Evolutionary conservation across 53 echinoderm and acorn worm genomes (phyloP).

Genomic region (Hippasteria phrygiana): DNA sequence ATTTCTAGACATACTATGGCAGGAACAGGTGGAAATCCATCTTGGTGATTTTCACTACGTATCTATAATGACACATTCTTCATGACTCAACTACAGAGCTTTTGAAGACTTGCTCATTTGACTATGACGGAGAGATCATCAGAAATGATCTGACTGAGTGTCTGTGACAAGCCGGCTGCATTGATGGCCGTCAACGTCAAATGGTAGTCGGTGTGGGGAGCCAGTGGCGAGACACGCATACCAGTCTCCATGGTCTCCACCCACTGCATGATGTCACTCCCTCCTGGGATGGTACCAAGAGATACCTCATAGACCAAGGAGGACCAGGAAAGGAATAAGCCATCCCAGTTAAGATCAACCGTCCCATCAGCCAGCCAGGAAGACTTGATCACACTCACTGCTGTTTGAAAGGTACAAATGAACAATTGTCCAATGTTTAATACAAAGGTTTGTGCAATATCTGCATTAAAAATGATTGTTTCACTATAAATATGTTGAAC

Average conservation of each 20-base stretch:
- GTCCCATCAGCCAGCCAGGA: conserved; percentile 19
- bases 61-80: too few relatives aligned
- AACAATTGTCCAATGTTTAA: background rate
- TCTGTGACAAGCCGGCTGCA: conserved; percentile 45
- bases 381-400: background rate
- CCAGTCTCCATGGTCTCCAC: conserved; percentile 44
- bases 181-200: conserved; percentile 59
- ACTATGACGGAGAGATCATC: too few relatives aligned
- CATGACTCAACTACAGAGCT: too few relatives aligned
- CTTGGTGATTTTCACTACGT: too few relatives aligned
- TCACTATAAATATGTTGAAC: too few relatives aligned
- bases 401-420: background rate
- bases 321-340: background rate
- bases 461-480: too few relatives aligned
- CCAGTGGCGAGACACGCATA: conserved; percentile 29
- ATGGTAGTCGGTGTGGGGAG: conserved; percentile 26
- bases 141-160: conserved; percentile 6
- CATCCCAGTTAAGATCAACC: conserved; percentile 29
- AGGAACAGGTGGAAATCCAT: too few relatives aligned
- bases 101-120: too few relatives aligned
- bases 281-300: too few relatives aligned
- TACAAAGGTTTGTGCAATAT: too few relatives aligned
- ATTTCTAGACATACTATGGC: too few relatives aligned
- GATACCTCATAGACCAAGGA: conserved; percentile 19
- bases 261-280: too few relatives aligned